Base-by-base conservation (phyloP, 2,113 vertebrate genomes). In the Hippocampus mohnikei region DNA sequence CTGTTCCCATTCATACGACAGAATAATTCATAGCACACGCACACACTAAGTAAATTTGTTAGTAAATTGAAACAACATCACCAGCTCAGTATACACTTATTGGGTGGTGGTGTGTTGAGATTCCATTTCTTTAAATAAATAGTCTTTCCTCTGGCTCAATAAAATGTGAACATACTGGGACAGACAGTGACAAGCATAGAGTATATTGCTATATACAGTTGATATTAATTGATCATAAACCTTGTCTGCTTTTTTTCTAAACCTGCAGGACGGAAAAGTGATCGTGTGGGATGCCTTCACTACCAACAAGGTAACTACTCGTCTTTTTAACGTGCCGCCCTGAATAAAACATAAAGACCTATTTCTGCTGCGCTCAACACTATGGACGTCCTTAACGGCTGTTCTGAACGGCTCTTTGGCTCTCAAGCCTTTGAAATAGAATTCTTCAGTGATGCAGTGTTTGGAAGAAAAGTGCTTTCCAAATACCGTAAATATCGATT, bases 251-350 rank as follows among this genome's bases (percentile, higher is more conserved):
- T 37, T 46, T 44, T 52, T 71, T n/a, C 27, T 83, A 74, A 89
- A 70, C 12, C 9, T 88, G 27, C 87, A 99, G 97, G 97, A 99
- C 79, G 97, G 97, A 67, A 99, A 99, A 84, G 97, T 99, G 87
- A 99, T 99, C 1, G 97, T 99, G 21, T 99, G 97, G 97, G 97
- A 99, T 74, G 96, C 95, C 71, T 98, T 99, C 86, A 98, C 97
- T 33, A 98, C 96, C 58, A 99, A 99, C 85, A 99, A 99, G 95
- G 97, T 98, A 88, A 73, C 23, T 42, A 1, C 33, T 37, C 33
- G 0, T 48, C 18, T 13, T 44, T 37, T 58, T 50, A n/a, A 20
- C 58, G 16, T 44, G 23, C 33, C 37, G 37, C 15, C 4, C 25
- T 25, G 42, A 44, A 64, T 42, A 42, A 64, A 64, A 25, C 21